Percentiles rank a stretch among this genome's conserved stretches.
Evolutionary conservation across 1,140 invertebrate genomes (phyloP).

Genomic region (Formica exsecta): DNA sequence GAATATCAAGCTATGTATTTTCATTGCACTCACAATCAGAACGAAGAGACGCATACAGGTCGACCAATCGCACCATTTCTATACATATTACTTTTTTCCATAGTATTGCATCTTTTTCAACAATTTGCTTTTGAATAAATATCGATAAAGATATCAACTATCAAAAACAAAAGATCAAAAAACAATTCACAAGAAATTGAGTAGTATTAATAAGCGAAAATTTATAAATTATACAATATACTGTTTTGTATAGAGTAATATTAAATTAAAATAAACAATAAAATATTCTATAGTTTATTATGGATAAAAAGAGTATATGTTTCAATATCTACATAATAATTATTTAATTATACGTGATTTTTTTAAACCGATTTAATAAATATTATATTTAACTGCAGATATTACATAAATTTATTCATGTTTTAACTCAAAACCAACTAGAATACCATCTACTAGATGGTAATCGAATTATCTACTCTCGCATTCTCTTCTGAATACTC

Average conservation of each 20-base stretch:
- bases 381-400: slow-evolving; percentile 1
- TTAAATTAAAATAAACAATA: slow-evolving; percentile 5
- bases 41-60: neutral
- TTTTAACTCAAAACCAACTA: neutral
- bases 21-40: neutral
- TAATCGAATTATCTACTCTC: neutral
- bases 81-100: neutral
- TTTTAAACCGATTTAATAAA: neutral
- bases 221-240: slow-evolving; percentile 8
- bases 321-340: neutral
- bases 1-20: slow-evolving; percentile 21
- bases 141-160: neutral
- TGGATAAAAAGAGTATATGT: neutral
- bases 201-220: neutral
- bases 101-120: neutral
- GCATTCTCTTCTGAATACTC: slow-evolving; percentile 2
- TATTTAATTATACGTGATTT: neutral
- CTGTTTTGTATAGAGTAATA: neutral
- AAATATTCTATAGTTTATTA: neutral
- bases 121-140: slow-evolving; percentile 24
- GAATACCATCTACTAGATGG: neutral
- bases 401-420: neutral
- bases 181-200: neutral
- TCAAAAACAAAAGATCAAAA: neutral
- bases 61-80: neutral